Conservation (phyloP, 2,797 vertebrate species). For the Ceryle rudis region DNA sequence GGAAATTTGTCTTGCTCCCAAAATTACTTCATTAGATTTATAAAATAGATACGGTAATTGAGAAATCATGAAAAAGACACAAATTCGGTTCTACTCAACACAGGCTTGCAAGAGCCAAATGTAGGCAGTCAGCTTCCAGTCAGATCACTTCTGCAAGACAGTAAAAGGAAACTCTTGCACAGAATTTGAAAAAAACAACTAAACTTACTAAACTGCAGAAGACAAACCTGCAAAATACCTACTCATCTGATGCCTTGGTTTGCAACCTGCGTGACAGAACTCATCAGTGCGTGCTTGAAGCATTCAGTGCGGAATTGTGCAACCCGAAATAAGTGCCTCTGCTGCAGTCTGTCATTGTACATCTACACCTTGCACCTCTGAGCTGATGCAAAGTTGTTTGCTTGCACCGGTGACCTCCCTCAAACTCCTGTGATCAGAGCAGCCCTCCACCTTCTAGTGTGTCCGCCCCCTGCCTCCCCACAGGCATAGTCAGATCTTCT, state of each 20-base stretch:
- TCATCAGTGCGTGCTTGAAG: background rate
- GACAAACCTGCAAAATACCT: background rate
- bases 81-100: background rate
- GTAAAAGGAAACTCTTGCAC: background rate
- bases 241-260: background rate
- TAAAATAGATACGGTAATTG: background rate
- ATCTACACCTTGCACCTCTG: rapidly evolving
- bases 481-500: background rate
- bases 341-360: rapidly evolving
- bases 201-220: background rate
- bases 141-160: background rate
- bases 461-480: background rate
- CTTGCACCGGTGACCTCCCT: background rate
- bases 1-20: background rate
- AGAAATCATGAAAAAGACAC: background rate
- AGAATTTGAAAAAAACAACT: background rate
- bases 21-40: background rate
- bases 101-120: background rate
- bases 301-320: background rate
- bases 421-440: background rate
- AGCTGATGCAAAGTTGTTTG: background rate
- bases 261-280: background rate
- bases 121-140: background rate
- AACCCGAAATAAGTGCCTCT: background rate
- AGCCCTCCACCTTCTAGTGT: background rate